Evolutionary conservation across 1,140 invertebrate species (phyloP).

Genomic region (Trachymyrmex cornetzi): DNA sequence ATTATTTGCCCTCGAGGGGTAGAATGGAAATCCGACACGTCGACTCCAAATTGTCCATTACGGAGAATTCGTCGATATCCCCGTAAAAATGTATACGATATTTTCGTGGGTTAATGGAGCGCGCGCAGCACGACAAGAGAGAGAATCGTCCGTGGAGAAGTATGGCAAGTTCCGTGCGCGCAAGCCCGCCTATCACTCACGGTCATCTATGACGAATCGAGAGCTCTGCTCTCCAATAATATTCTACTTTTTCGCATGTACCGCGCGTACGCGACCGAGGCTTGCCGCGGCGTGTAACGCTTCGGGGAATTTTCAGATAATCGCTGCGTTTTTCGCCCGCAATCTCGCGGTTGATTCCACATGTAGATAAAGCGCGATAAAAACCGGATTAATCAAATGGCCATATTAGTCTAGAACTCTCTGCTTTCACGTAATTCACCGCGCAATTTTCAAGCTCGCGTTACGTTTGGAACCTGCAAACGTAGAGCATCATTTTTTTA

Average conservation of each 20-base stretch:
- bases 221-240: constrained; percentile 58
- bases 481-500: not conserved
- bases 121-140: constrained; percentile 29
- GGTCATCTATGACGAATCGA: constrained; percentile 64
- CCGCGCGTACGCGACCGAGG: constrained; percentile 46
- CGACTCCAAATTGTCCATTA: constrained; percentile 52
- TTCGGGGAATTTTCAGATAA: constrained; percentile 65
- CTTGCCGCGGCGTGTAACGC: constrained; percentile 42
- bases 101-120: constrained; percentile 52
- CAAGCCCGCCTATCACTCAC: constrained; percentile 59
- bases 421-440: constrained; percentile 42
- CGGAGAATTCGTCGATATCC: constrained; percentile 30
- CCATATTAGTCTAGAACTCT: constrained; percentile 57
- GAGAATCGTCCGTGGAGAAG: constrained; percentile 27
- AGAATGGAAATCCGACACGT: constrained; percentile 37
- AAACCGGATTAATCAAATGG: constrained; percentile 62
- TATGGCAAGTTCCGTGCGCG: constrained; percentile 35
- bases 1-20: not conserved
- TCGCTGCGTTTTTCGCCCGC: constrained; percentile 58
- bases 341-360: constrained; percentile 59
- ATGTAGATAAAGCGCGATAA: constrained; percentile 60
- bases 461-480: not conserved
- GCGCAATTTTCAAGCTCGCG: constrained; percentile 19
- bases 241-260: constrained; percentile 53
- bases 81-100: constrained; percentile 43